phyloP scores from a whole-genome alignment of 2,113 vertebrate genomes.

The Narcine bancroftii region DNA sequence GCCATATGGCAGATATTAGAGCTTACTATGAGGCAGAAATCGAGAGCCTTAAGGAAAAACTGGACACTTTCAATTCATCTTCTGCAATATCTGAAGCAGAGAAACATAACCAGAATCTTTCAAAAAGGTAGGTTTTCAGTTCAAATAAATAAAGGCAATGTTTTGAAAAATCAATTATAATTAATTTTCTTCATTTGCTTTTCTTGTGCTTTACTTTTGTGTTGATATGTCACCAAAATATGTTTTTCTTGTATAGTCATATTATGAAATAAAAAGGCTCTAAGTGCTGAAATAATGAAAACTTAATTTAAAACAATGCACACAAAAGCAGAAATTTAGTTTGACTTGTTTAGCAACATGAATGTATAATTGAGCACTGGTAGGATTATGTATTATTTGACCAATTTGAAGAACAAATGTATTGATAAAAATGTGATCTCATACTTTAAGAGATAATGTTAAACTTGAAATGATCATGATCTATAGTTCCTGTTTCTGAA shows the following conservation, averaged over 20 bases:
- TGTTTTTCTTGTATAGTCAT: background rate
- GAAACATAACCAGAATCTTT: constrained; percentile 68
- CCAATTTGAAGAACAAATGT: background rate
- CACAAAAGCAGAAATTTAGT: background rate
- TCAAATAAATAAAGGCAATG: background rate
- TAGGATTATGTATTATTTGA: background rate
- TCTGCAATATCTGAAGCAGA: constrained; percentile 60
- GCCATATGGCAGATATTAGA: constrained; percentile 81
- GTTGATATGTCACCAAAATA: background rate
- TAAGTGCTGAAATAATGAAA: background rate
- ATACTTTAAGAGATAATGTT: background rate
- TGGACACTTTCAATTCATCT: constrained; percentile 60
- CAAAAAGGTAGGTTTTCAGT: constrained; percentile 60
- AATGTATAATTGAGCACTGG: background rate
- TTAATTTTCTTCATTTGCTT: background rate
- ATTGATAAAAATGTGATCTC: background rate
- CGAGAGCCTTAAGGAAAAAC: constrained; percentile 67
- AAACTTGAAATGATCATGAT: background rate
- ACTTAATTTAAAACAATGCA: background rate
- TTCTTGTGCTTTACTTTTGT: background rate
- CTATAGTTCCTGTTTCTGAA: background rate
- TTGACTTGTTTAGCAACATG: background rate
- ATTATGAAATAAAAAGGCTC: background rate
- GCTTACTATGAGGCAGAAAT: constrained; percentile 91
- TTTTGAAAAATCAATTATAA: background rate